Evolutionary conservation across 2,888 invertebrate genomes (phyloP), one percentile per base, ranked within the genome.

Genomic region (Epinotia bilunana): DNA sequence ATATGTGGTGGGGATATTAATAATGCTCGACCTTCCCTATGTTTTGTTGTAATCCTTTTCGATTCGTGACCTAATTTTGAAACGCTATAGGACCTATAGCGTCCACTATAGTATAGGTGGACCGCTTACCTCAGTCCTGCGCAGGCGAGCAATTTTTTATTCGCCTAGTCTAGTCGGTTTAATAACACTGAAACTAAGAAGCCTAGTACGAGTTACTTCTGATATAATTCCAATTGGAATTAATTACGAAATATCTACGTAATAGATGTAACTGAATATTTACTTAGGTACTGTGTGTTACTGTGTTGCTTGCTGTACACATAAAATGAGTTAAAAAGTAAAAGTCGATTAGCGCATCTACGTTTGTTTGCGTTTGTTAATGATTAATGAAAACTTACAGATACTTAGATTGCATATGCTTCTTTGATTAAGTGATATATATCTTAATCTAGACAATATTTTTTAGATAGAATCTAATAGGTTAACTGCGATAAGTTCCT

Each of bases 11-110:
- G 39, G 39, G 39, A 39, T 39, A 39, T 39, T 39, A 39, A 39
- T 33, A 33, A 33, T 39, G 9, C 4, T 7, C 39, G 39, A 39
- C 39, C 39, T 39, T 39, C 39, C 39, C 39, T 39, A 39, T 39
- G 28, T 60, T 16, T 28, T 16, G 23, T 55, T 63, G 43, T 16
- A 28, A 28, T 57, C 63, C 53, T 23, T 39, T 53, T 55, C 33
- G 60, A 11, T 28, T 13, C 60, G 16, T 71, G 53, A 49, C 60
- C 70, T 72, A 58, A 23, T 64, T 72, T 57, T 53, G n/a, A 60
- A 5, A 63, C 33, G 18, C 16, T 63, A 18, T 11, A 58, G 20
- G 23, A 20, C 20, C 20, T 20, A 20, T 20, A 20, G 20, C n/a
- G n/a, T n/a, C n/a, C n/a, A n/a, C n/a, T n/a, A n/a, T n/a, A n/a